A percentile compares a stretch with the other conserved stretches of the same genome.
Evolutionary conservation across 2,888 invertebrate genomes (phyloP).

Genomic region (Girardia tigrina): DNA sequence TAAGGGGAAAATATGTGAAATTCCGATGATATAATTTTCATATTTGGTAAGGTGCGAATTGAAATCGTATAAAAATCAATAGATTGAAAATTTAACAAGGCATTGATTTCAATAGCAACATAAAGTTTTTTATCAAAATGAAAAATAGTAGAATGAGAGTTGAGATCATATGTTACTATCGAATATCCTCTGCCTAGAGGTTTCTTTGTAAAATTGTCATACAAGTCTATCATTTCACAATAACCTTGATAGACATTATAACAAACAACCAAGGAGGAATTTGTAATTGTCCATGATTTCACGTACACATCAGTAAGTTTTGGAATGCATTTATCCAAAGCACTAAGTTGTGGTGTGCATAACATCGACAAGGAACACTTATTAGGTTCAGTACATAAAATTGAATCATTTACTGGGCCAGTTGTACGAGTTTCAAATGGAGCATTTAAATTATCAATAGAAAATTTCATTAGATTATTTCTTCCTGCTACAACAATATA

Average conservation of each 20-base stretch:
- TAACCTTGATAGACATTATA: not conserved
- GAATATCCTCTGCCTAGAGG: not conserved
- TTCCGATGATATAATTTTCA: not conserved
- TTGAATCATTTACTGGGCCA: not conserved
- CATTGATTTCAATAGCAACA: not conserved
- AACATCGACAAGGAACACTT: not conserved
- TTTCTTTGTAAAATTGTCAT: not conserved
- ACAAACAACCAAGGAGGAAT: not conserved
- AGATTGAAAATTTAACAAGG: not conserved
- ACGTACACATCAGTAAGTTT: not conserved
- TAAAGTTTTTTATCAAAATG: not conserved
- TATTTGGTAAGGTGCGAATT: not conserved
- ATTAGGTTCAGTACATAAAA: not conserved
- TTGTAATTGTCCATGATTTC: not conserved
- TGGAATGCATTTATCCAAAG: not conserved
- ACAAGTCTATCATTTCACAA: not conserved
- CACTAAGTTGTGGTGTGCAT: not conserved
- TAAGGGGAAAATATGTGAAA: not conserved
- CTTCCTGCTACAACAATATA: not conserved
- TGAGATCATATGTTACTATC: not conserved
- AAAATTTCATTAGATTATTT: not conserved
- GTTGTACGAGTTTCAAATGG: not conserved
- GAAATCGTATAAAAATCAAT: not conserved
- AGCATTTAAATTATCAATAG: not conserved
- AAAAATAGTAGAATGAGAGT: conserved; percentile 23